These are phyloP conservation scores for Scaptodrosophila lebanonensis DNA, from an alignment of 1,140 invertebrate species.

Conservation along the genomic window DNA sequence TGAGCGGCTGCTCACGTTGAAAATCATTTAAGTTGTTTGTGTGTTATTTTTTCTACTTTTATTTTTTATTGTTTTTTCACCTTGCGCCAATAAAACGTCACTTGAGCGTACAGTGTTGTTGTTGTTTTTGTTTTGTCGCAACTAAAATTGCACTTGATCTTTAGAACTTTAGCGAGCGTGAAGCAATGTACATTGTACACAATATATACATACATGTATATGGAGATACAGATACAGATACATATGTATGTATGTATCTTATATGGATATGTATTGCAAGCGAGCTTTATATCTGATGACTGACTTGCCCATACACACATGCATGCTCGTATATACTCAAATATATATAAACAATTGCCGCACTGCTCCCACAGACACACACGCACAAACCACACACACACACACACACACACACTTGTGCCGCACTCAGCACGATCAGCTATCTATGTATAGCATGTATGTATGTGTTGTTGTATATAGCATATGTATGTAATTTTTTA, in stretches of 20 bases:
- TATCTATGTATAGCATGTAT: too few species aligned
- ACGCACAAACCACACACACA: conserved; percentile 2
- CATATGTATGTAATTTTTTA: conserved; percentile 26
- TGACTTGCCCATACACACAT: too few species aligned
- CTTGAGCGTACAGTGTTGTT: conserved; percentile 46
- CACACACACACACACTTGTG: conserved; percentile 7
- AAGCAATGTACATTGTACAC: conserved; percentile 18
- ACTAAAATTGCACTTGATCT: conserved; percentile 63
- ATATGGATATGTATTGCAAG: background rate
- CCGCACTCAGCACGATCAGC: conserved; percentile 1
- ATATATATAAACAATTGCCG: too few species aligned
- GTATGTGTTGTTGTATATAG: conserved; percentile 5
- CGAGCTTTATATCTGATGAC: too few species aligned
- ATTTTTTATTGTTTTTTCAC: conserved; percentile 40
- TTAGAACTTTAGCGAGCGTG: conserved; percentile 66
- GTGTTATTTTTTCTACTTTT: conserved; percentile 8
- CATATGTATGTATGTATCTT: conserved; percentile 4
- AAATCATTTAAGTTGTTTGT: conserved; percentile 34
- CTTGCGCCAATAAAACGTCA: conserved; percentile 72
- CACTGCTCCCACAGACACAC: too few species aligned
- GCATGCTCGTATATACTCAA: too few species aligned
- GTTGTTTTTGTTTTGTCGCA: conserved; percentile 30
- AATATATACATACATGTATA: conserved; percentile 19
- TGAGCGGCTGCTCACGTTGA: conserved; percentile 3
- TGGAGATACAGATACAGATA: conserved; percentile 31